phyloP scores from a whole-genome alignment of 2,113 vertebrate species.

The Strix uralensis region DNA sequence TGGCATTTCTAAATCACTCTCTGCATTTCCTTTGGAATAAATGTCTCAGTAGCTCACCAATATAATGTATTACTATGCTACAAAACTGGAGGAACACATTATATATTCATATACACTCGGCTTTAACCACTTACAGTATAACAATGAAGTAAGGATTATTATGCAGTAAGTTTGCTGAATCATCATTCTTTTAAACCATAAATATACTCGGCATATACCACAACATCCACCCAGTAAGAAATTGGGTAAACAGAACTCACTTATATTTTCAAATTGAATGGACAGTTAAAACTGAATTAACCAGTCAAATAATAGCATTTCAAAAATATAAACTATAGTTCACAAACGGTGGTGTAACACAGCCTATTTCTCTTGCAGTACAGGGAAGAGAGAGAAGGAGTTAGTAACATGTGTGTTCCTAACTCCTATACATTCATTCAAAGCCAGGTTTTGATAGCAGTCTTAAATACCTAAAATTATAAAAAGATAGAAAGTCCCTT shows the following conservation, averaged over 20 bases:
- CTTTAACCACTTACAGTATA: constrained; percentile 54
- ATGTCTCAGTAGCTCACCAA: constrained; percentile 48
- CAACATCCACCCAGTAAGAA: constrained; percentile 11
- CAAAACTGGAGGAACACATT: constrained; percentile 60
- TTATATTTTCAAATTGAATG: constrained; percentile 26
- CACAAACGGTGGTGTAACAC: background rate
- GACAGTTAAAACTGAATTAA: constrained; percentile 17
- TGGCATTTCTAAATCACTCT: constrained; percentile 69
- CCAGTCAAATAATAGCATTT: constrained; percentile 18
- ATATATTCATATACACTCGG: constrained; percentile 57
- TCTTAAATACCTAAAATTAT: background rate
- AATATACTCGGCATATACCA: constrained; percentile 36
- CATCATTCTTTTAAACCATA: constrained; percentile 44
- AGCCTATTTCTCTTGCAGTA: background rate
- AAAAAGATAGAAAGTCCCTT: background rate
- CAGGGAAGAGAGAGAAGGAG: background rate
- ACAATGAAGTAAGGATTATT: constrained; percentile 53
- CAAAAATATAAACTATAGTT: background rate
- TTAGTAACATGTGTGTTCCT: background rate
- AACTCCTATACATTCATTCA: background rate
- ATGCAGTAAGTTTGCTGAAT: constrained; percentile 47
- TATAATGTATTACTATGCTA: constrained; percentile 57
- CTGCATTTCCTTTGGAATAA: constrained; percentile 67
- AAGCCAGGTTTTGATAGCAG: background rate
- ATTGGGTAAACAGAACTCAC: background rate